Conservation (phyloP, 1,140 invertebrate genomes). For the Chironomus tepperi region DNA sequence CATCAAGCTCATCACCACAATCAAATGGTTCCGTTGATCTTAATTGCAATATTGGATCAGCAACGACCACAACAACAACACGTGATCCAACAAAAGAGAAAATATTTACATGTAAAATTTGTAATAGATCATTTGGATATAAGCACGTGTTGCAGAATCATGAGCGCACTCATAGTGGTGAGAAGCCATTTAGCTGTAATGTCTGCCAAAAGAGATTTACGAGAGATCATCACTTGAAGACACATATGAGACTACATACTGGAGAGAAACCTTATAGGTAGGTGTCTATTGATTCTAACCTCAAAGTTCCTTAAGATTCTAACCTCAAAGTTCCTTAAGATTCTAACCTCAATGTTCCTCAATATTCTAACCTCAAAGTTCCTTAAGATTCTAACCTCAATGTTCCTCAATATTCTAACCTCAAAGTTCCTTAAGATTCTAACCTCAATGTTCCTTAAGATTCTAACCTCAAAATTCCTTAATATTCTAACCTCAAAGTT, state of each 20-base stretch:
- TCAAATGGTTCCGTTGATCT: slow-evolving; percentile 34
- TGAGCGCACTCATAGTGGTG: slow-evolving; percentile 91
- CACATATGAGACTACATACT: slow-evolving; percentile 85
- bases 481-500: too few relatives aligned
- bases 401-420: too few relatives aligned
- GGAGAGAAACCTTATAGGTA: slow-evolving; percentile 73
- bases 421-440: too few relatives aligned
- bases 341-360: too few relatives aligned
- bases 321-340: too few relatives aligned
- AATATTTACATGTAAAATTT: slow-evolving; percentile 79
- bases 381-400: too few relatives aligned
- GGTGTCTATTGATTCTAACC: too few relatives aligned
- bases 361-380: too few relatives aligned
- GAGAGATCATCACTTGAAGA: slow-evolving; percentile 90
- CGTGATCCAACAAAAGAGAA: slow-evolving; percentile 59
- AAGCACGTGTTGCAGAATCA: slow-evolving; percentile 95
- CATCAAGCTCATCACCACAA: slow-evolving; percentile 44
- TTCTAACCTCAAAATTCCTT: too few relatives aligned
- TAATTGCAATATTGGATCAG: slow-evolving; percentile 27
- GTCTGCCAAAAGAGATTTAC: slow-evolving; percentile 93
- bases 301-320: too few relatives aligned
- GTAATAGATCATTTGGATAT: slow-evolving; percentile 81
- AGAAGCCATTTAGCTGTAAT: slow-evolving; percentile 92
- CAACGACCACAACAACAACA: slow-evolving; percentile 41
- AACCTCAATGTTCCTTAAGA: too few relatives aligned